phyloP scores from a whole-genome alignment of 2,888 invertebrate species.

The Spilarctia lutea region DNA sequence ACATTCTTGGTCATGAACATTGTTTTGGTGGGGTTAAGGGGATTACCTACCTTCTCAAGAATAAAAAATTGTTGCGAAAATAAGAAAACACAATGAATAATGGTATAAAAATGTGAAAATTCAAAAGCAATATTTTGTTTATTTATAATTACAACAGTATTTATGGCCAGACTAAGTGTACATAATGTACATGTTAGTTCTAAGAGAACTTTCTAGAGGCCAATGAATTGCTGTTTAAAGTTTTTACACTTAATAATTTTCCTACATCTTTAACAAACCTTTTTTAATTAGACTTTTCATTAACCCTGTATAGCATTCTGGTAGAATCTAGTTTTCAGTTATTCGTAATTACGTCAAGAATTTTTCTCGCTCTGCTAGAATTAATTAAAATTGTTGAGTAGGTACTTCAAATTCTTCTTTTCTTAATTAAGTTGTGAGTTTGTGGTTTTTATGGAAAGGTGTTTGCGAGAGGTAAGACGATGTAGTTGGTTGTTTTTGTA shows the following conservation, averaged over 20 bases:
- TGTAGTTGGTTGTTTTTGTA: background rate
- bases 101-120: no score
- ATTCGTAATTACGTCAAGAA: background rate
- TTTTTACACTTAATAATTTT: background rate
- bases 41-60: no score
- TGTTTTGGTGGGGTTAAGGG: no score
- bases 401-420: background rate
- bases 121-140: no score
- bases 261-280: background rate
- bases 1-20: no score
- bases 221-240: no score
- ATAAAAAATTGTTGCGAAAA: no score
- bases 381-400: conserved; percentile 49
- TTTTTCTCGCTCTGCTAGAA: conserved; percentile 10
- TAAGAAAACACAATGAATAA: no score
- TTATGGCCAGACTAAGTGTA: no score
- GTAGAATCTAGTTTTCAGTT: background rate
- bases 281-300: background rate
- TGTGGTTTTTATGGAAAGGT: conserved; percentile 10
- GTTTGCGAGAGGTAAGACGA: background rate
- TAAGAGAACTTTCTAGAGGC: no score
- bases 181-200: no score
- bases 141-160: no score
- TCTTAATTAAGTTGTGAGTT: conserved; percentile 5
- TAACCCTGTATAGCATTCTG: background rate